A percentile compares a stretch with the other conserved stretches of the same genome.
Evolutionary conservation across 64 coral and sea anemone genomes (phyloP).

Genomic region (Montipora sp.): DNA sequence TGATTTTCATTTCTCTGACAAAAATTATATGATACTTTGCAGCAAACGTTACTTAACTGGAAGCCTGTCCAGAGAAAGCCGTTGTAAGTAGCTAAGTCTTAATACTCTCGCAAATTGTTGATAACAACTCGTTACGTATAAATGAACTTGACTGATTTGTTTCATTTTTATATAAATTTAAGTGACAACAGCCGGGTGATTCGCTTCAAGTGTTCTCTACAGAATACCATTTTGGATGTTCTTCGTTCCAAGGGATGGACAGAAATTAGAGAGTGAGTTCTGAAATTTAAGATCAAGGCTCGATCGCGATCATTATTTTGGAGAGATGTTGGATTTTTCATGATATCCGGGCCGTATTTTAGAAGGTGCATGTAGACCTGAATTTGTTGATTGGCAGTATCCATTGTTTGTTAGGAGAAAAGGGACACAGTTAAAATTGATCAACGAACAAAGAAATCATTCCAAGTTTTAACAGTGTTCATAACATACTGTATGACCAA

Average conservation of each 20-base stretch:
- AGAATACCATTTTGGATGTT: slow-evolving; percentile 97
- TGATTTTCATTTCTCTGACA: not conserved
- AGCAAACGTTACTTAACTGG: slow-evolving; percentile 82
- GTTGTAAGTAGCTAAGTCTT: slow-evolving; percentile 63
- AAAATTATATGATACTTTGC: not conserved
- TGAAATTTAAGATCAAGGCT: not conserved
- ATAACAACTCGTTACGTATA: no score
- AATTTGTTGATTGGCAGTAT: not conserved
- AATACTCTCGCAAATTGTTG: not conserved
- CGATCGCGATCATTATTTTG: not conserved
- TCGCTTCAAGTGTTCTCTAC: slow-evolving; percentile 87
- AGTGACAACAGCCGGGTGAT: slow-evolving; percentile 97
- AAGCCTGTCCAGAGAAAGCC: slow-evolving; percentile 85
- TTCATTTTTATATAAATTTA: slow-evolving; percentile 6
- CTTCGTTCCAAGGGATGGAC: slow-evolving; percentile 94
- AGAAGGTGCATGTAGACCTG: no score
- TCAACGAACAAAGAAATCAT: no score
- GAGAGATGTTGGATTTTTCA: not conserved
- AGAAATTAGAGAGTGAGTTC: slow-evolving; percentile 86
- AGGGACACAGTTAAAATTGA: no score
- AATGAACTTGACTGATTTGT: not conserved
- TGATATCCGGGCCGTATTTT: no score
- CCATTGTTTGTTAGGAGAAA: no score
- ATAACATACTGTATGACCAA: no score
- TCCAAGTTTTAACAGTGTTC: no score